Evolutionary conservation across 2,888 invertebrate species (phyloP), one percentile per base, ranked within the genome.

Genomic region (Nymphalis polychloros): DNA sequence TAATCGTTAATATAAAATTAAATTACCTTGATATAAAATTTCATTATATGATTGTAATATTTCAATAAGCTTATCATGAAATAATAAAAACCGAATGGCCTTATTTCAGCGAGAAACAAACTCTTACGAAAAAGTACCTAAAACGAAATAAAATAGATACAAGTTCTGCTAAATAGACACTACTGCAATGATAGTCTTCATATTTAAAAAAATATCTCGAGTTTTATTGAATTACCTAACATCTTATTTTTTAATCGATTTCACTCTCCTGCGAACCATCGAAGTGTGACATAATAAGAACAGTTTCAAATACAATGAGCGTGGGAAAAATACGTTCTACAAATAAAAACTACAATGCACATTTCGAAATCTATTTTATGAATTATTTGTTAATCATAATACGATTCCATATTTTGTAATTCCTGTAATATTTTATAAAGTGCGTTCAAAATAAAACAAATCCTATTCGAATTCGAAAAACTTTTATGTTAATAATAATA

Each of bases 221-320:
- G n/a, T 19, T 49, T 57, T 57, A 41, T 57, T 57, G 41, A 41
- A 57, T 41, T 41, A 57, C 47, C 20, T 48, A 60, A 31, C 31
- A 23, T 31, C 31, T 2, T 55, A 55, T 52, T 59, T 50, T 41
- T 57, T 61, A 41, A 68, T 70, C 59, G 70, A 70, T 73, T 73
- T 73, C 72, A 72, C 72, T 73, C 67, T 72, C 68, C 64, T 63
- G 68, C 66, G 67, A 72, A 55, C 66, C 67, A 63, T 70, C 67
- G 63, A 57, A 72, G 69, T 72, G 64, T 71, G 68, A 70, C 68
- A 73, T 74, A 73, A 74, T 69, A 59, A 70, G 61, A 63, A 64
- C 60, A 59, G 50, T 68, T 66, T 53, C 59, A 63, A 65, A 68
- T 63, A 69, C 69, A 71, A 68, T 61, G 64, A 53, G 64, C 73